Evolutionary conservation across 2,113 vertebrate genomes (phyloP).

Genomic region (Zosterops pallidus): DNA sequence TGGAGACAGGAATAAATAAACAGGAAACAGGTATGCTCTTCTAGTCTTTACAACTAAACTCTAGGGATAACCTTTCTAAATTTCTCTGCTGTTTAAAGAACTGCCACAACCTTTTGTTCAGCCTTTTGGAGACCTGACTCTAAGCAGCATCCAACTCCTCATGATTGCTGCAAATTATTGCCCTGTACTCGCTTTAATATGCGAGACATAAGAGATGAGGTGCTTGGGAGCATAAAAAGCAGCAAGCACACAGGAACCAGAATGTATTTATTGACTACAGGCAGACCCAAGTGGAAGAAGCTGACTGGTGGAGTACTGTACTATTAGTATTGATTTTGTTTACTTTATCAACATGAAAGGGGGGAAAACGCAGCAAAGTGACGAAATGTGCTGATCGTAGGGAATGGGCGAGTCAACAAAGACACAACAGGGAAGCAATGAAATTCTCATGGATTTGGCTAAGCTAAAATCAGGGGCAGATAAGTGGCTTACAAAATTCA

Average conservation of each 20-base stretch:
- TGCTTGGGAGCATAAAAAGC: conserved; percentile 25
- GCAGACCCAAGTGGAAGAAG: not conserved
- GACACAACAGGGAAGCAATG: conserved; percentile 14
- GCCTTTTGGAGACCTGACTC: not conserved
- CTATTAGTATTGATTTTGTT: conserved; percentile 64
- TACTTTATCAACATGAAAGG: conserved; percentile 33
- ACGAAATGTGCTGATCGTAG: conserved; percentile 45
- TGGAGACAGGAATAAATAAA: not conserved
- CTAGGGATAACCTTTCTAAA: not conserved
- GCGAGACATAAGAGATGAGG: not conserved
- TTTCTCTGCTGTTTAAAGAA: not conserved
- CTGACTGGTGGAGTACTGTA: not conserved
- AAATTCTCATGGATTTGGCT: conserved; percentile 2
- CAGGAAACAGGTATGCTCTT: not conserved
- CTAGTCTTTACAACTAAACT: not conserved
- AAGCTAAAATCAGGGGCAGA: conserved; percentile 18
- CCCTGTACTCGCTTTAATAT: not conserved
- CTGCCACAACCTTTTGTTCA: not conserved
- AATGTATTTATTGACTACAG: not conserved
- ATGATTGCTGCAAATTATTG: not conserved
- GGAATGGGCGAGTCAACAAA: conserved; percentile 9
- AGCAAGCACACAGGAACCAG: not conserved
- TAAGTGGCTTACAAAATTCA: conserved; percentile 13
- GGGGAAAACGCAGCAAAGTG: not conserved
- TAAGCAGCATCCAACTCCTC: not conserved